Percentiles rank a stretch among this genome's conserved stretches.
Evolutionary conservation across 2,113 vertebrate genomes (phyloP).

Genomic region (Caranx ignobilis): DNA sequence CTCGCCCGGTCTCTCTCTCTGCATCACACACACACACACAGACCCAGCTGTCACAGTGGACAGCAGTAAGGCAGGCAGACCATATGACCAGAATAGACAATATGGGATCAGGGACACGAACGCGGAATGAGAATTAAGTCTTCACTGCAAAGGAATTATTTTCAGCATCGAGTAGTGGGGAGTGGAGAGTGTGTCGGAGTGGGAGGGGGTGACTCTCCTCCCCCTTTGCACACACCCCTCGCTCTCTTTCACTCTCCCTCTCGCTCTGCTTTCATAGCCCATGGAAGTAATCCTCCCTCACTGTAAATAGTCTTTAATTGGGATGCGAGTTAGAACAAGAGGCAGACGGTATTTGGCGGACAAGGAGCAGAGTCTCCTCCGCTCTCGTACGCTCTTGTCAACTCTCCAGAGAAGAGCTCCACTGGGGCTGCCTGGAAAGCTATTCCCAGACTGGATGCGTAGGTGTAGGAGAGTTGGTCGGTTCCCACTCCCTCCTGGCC

Average conservation of each 20-base stretch:
- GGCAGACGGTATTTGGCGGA: constrained; percentile 56
- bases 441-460: constrained; percentile 58
- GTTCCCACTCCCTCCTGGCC: constrained; percentile 54
- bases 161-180: constrained; percentile 57
- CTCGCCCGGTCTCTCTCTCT: constrained; percentile 20
- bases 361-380: constrained; percentile 47
- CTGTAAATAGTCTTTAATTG: constrained; percentile 70
- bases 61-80: constrained; percentile 68
- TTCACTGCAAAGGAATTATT: constrained; percentile 78
- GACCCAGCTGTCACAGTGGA: constrained; percentile 71
- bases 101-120: constrained; percentile 68
- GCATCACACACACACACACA: constrained; percentile 49
- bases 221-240: constrained; percentile 51
- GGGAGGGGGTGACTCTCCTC: constrained; percentile 34
- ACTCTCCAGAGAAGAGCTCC: constrained; percentile 64
- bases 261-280: constrained; percentile 39
- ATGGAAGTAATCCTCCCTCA: constrained; percentile 53
- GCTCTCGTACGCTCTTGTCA: constrained; percentile 60
- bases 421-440: constrained; percentile 54
- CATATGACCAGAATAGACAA: constrained; percentile 78
- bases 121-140: constrained; percentile 80
- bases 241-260: constrained; percentile 8
- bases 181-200: constrained; percentile 22
- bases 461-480: constrained; percentile 50
- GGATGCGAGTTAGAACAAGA: constrained; percentile 53